Evolutionary conservation across 1,140 invertebrate species (phyloP).

Genomic region (Penaeus japonicus): DNA sequence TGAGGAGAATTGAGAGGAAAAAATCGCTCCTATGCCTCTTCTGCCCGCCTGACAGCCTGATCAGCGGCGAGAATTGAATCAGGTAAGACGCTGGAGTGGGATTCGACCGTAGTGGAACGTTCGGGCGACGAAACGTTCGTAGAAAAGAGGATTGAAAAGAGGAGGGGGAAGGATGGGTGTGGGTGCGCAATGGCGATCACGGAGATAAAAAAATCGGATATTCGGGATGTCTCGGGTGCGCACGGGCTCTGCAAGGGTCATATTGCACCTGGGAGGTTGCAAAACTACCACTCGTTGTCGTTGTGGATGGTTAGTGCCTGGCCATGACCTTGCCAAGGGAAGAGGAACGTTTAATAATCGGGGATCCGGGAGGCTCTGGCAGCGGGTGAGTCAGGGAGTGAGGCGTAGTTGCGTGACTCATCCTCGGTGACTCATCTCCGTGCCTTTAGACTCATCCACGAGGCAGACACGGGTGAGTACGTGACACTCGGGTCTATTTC

Average conservation of each 20-base stretch:
- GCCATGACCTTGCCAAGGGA: too few relatives aligned
- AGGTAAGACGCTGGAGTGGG: constrained; percentile 4
- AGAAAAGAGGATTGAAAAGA: neutral
- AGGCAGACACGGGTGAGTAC: too few relatives aligned
- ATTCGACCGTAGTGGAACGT: neutral
- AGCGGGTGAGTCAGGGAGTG: neutral
- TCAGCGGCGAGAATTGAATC: constrained; percentile 10
- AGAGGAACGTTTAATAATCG: constrained; percentile 38
- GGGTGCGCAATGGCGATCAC: constrained; percentile 36
- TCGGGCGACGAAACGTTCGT: neutral
- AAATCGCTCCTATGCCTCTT: constrained; percentile 23
- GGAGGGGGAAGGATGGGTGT: neutral
- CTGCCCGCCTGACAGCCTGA: constrained; percentile 39
- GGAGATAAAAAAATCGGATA: neutral
- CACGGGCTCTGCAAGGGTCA: too few relatives aligned
- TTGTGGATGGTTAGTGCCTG: too few relatives aligned
- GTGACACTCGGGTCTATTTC: too few relatives aligned
- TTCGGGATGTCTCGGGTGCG: neutral
- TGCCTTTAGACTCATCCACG: neutral
- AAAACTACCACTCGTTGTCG: too few relatives aligned
- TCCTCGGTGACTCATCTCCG: neutral
- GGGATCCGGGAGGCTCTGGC: constrained; percentile 7
- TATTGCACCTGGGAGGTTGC: too few relatives aligned
- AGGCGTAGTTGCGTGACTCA: constrained; percentile 24
- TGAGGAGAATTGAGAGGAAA: constrained; percentile 19